Evolutionary conservation across 2,888 invertebrate genomes (phyloP), one percentile per base, ranked within the genome.

Genomic region (Mesoligia furuncula): DNA sequence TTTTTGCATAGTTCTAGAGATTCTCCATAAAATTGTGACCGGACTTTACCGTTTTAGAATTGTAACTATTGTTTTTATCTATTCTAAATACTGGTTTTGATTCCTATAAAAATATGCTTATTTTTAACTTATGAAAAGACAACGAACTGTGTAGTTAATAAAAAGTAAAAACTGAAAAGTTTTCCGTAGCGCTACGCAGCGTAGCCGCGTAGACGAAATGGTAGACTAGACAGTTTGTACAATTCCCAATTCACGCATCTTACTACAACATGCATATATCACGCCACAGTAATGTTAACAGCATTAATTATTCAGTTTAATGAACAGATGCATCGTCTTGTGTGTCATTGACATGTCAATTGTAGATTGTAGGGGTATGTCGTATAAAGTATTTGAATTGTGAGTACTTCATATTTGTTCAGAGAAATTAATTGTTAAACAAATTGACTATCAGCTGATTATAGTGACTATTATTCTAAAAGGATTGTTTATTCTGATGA

Each of bases 251-350:
- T 15, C 13, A 15, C 17, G 3, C 1, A 24, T 42, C 1, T 57
- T 0, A 0, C 79, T 27, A 67, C 77, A 67, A 80, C 81, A 70
- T 77, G 59, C 76, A 73, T 87, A 73, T 87, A 87, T 87, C 90
- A 91, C 88, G 90, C 90, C 83, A 88, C 88, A 73, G 80, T 87
- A 84, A 83, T 76, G 87, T 89, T 91, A 92, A 57, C 54, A 92
- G 88, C 88, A 88, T 90, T 92, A 93, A 94, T 94, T 93, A 90
- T 91, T 90, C 83, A 81, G 87, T 88, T 88, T 91, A 92, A 92
- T 92, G 88, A 90, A 89, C 85, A 86, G 84, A 87, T 86, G 86
- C 83, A 84, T 75, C 84, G 77, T 80, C 83, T 81, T 81, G 70
- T 73, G 86, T 85, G 79, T 84, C 88, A 81, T 82, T 85, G 84